Evolutionary conservation across 1,140 invertebrate species (phyloP).

Genomic region (Acromyrmex heyeri): DNA sequence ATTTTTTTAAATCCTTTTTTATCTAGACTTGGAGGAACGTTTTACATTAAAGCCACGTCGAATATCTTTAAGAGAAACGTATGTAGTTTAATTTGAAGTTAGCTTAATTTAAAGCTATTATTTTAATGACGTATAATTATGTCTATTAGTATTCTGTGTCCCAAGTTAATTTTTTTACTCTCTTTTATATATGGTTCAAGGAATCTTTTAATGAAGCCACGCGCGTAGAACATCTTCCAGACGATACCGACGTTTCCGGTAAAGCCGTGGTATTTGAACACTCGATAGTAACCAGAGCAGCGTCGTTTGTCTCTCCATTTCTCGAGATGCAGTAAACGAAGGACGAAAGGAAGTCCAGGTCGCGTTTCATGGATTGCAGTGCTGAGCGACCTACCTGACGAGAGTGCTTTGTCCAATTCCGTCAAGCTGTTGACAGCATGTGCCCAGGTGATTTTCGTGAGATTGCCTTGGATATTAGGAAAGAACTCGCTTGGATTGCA

Average conservation of each 20-base stretch:
- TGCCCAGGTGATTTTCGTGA: constrained; percentile 93
- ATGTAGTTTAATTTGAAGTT: too few species aligned
- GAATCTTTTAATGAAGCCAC: too few species aligned
- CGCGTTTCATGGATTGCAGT: neutral
- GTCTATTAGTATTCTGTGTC: too few species aligned
- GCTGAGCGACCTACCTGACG: constrained; percentile 81
- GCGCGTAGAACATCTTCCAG: neutral
- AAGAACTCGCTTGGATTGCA: constrained; percentile 80
- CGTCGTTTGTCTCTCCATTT: neutral
- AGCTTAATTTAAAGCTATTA: too few species aligned
- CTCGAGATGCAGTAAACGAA: constrained; percentile 22
- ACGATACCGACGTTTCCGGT: neutral
- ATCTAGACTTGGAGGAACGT: neutral
- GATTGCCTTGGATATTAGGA: constrained; percentile 86
- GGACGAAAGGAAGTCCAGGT: neutral
- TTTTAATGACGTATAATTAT: too few species aligned
- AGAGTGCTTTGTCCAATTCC: constrained; percentile 89
- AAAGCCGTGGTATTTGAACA: neutral
- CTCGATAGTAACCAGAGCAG: neutral
- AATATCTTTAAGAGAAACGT: neutral
- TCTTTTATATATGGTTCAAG: too few species aligned
- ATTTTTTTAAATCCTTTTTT: too few species aligned
- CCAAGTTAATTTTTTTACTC: too few species aligned
- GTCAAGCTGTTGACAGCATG: constrained; percentile 92
- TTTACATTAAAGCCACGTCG: neutral